Conservation (phyloP, 1,140 invertebrate genomes). For the Drosophila albomicans region DNA sequence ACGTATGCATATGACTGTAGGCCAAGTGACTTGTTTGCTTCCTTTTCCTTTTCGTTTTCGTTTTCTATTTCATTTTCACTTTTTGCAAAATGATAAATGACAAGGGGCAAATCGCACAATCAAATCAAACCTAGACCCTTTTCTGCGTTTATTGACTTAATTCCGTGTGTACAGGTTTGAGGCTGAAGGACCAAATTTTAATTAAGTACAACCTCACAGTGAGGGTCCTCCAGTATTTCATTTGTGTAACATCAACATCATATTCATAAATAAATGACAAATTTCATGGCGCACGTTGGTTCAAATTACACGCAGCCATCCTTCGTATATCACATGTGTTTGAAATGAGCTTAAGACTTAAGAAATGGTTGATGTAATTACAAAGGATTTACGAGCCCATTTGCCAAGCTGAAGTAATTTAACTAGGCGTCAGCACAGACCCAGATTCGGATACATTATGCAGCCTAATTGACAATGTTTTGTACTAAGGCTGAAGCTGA, state of each 20-base stretch:
- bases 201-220: slow-evolving; percentile 70
- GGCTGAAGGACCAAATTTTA: slow-evolving; percentile 60
- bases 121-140: slow-evolving; percentile 73
- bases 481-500: slow-evolving; percentile 1
- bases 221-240: slow-evolving; percentile 36
- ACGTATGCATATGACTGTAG: slow-evolving; percentile 33
- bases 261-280: slow-evolving; percentile 82
- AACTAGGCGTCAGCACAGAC: slow-evolving; percentile 56
- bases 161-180: slow-evolving; percentile 31
- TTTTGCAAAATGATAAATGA: slow-evolving; percentile 73
- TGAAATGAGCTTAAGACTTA: slow-evolving; percentile 39
- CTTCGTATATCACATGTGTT: slow-evolving; percentile 50
- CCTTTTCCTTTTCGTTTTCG: slow-evolving; percentile 34
- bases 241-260: slow-evolving; percentile 66
- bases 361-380: slow-evolving; percentile 61
- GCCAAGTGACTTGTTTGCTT: slow-evolving; percentile 56
- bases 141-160: slow-evolving; percentile 74
- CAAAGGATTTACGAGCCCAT: slow-evolving; percentile 74
- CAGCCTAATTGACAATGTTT: slow-evolving; percentile 9
- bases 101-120: slow-evolving; percentile 66
- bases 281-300: slow-evolving; percentile 60
- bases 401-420: slow-evolving; percentile 64
- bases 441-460: slow-evolving; percentile 14
- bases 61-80: slow-evolving; percentile 35
- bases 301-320: slow-evolving; percentile 49